Base-by-base conservation (phyloP, 2,888 invertebrate species). In the Eristalis tenax region DNA sequence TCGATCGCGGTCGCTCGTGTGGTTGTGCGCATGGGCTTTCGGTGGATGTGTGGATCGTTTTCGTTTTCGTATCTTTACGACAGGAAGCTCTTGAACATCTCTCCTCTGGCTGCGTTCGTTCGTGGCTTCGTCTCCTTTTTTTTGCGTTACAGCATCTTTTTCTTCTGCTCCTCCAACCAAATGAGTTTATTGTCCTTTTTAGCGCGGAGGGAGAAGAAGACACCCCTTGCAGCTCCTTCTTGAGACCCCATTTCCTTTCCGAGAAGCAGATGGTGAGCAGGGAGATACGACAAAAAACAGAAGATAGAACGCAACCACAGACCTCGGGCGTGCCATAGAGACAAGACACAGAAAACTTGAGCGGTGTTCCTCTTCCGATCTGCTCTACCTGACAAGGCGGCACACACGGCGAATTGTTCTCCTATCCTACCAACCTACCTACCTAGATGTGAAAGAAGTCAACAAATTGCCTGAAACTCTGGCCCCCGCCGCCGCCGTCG, bases 171-270 rank as follows among this genome's bases (percentile, higher is more conserved):
- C 8, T 18, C 50, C 50, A 8, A 8, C 50, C 35, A 77, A 43
- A 83, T 83, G 83, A 73, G 83, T 83, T 83, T 83, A 71, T 83
- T 83, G 83, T 83, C 77, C 77, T 83, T 77, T 82, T 71, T 26
- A 69, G 32, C 40, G 35, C 2, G 18, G 32, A 32, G 26, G 22
- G 43, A 28, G 28, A 57, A 28, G 35, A 59, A 68, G 40, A 63
- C 10, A 18, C 50, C 50, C 50, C 50, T 50, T 50, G 50, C 50
- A 18, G 50, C 50, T 18, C 18, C 50, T 18, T 0, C 50, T 63
- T 61, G 70, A 68, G 68, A 63, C 81, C 50, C 57, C 75, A 64
- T 81, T 81, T 75, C 74, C 73, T 66, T 74, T 68, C 26, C 23
- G 22, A 73, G 43, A 28, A 26, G 15, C 40, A n/a, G 71, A 50